These are phyloP conservation scores for Diorhabda carinulata DNA, from an alignment of 1,140 invertebrate genomes.

Conservation along the genomic window DNA sequence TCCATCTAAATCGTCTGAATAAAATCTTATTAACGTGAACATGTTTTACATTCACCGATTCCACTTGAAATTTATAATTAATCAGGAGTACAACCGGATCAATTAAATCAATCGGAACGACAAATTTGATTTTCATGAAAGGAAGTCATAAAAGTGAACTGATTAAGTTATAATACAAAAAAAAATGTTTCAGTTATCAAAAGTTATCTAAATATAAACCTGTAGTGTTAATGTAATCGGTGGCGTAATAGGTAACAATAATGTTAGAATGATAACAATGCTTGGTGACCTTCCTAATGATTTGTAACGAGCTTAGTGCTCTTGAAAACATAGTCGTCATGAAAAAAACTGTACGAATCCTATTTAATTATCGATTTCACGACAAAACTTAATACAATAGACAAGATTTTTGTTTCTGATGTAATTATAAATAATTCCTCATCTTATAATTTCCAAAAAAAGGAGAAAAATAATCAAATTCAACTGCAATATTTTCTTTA, in stretches of 20 bases:
- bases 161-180: neutral
- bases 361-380: no score
- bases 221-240: neutral
- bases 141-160: neutral
- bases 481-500: no score
- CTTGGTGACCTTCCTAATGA: constrained; percentile 9
- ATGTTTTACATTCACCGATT: neutral
- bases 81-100: neutral
- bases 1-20: no score
- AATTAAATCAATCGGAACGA: neutral
- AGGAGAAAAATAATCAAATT: no score
- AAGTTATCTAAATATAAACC: neutral
- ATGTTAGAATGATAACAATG: constrained; percentile 8
- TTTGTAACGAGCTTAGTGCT: neutral
- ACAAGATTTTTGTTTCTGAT: no score
- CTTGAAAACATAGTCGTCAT: neutral
- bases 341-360: no score
- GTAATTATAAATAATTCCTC: no score
- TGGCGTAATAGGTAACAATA: neutral
- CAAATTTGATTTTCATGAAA: neutral
- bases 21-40: neutral
- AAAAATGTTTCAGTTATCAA: neutral
- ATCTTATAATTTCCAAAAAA: no score
- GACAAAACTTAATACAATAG: no score
- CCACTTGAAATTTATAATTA: neutral